Evolutionary conservation across 2,113 vertebrate genomes (phyloP), one percentile per base, ranked within the genome.

Genomic region (Chaenogobius annularis): DNA sequence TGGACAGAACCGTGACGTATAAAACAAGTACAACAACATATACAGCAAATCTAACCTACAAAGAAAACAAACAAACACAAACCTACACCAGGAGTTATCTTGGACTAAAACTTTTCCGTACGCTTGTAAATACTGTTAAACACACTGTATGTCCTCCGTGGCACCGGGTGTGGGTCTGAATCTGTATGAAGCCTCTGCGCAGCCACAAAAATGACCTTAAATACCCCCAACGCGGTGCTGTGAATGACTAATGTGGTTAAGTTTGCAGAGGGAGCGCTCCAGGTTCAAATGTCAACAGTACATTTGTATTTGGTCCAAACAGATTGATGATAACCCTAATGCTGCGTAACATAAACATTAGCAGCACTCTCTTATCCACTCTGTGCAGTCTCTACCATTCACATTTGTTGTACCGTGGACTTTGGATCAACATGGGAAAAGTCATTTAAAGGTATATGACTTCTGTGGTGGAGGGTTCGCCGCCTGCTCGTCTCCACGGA

Each of bases 291-390:
- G 23, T 46, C 26, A 65, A 15, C 20, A 11, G 10, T 17, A 19
- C n/a, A 20, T 22, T 35, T 22, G 31, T 14, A 19, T 20, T 70
- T 19, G 26, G 20, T 6, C 8, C n/a, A 23, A 44, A 43, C 37
- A 65, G 73, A 35, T 62, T 40, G 54, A 64, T 47, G 48, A 69
- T 63, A 5, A 46, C 23, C 46, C 17, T 31, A 64, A 46, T 44
- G 58, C 11, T 46, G 58, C 44, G 35, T 23, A 23, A 43, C 37
- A n/a, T 55, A 5, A 63, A 54, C 9, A 44, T 43, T 13, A 44
- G 37, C 19, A 64, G 62, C 62, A 1, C 20, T 47, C 43, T 47
- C 64, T 66, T 66, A 66, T 14, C 20, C 64, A 0, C 20, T 44
- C 19, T 23, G 5, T 20, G 10, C 10, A 22, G n/a, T 66, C 20